These are phyloP conservation scores for Ursus arctos DNA, from an alignment of 2,113 vertebrate species.

Conservation along the genomic window DNA sequence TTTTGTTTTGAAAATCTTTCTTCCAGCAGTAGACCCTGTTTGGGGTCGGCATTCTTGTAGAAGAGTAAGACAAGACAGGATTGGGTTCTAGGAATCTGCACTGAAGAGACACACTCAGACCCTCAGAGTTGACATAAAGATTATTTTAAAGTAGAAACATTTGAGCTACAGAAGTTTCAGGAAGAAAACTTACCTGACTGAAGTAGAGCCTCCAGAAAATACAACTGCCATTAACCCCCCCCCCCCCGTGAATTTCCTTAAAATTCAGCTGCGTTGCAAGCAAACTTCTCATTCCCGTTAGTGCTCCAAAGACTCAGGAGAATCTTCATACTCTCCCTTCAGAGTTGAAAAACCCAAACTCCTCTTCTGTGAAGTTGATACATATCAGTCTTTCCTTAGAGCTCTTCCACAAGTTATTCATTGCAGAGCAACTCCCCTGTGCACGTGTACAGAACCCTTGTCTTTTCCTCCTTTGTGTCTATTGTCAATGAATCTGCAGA, in stretches of 20 bases:
- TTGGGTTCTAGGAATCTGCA: neutral
- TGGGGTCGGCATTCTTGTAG: neutral
- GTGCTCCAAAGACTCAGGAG: neutral
- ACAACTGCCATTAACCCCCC: neutral
- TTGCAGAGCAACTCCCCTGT: neutral
- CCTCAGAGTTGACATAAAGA: neutral
- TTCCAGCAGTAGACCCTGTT: constrained; percentile 18
- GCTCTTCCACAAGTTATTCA: neutral
- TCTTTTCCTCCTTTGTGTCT: neutral
- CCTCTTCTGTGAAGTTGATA: neutral
- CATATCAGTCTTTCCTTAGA: neutral
- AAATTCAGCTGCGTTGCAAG: neutral
- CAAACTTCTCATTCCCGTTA: neutral
- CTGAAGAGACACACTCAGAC: neutral
- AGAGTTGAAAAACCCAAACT: neutral
- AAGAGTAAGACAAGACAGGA: neutral
- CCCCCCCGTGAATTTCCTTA: neutral
- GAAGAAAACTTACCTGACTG: neutral
- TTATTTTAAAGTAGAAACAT: constrained; percentile 43
- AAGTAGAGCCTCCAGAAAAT: neutral
- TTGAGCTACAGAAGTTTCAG: neutral
- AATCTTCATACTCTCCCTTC: neutral
- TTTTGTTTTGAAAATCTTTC: neutral
- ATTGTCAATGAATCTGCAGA: neutral
- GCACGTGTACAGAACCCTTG: neutral